phyloP scores from a whole-genome alignment of 1,140 invertebrate genomes.

The Neodiprion fabricii region DNA sequence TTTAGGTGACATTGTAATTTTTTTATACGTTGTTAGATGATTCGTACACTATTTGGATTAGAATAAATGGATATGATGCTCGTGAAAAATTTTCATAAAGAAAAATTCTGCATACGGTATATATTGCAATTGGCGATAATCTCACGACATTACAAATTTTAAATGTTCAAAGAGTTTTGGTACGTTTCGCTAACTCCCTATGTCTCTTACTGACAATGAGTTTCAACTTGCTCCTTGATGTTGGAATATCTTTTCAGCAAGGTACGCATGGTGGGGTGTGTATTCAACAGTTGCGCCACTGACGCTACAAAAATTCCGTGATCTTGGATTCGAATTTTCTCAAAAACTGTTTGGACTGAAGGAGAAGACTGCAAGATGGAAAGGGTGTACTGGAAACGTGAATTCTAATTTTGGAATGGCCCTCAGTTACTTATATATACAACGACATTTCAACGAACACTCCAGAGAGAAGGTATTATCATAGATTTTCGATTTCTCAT shows the following conservation, averaged over 20 bases:
- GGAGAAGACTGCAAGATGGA: conserved; percentile 72
- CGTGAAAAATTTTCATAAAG: too few relatives aligned
- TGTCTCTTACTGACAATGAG: background rate
- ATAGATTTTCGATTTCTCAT: conserved; percentile 22
- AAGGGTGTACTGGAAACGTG: conserved; percentile 75
- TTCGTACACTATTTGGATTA: too few relatives aligned
- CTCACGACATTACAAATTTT: too few relatives aligned
- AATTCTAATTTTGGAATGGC: conserved; percentile 82
- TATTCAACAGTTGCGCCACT: conserved; percentile 71
- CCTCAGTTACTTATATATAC: conserved; percentile 78
- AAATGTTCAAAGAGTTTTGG: too few relatives aligned
- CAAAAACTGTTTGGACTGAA: conserved; percentile 69
- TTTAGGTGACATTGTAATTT: conserved; percentile 56
- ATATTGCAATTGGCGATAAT: too few relatives aligned
- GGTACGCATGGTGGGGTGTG: conserved; percentile 72
- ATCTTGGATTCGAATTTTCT: conserved; percentile 68
- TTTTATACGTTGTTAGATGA: too few relatives aligned
- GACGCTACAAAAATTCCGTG: conserved; percentile 66
- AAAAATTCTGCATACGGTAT: too few relatives aligned
- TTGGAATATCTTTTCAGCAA: conserved; percentile 57
- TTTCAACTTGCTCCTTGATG: background rate
- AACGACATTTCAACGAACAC: conserved; percentile 72
- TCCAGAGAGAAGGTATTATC: conserved; percentile 70
- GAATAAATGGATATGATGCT: too few relatives aligned
- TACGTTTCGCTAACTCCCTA: too few relatives aligned